Evolutionary conservation across 2,113 vertebrate species (phyloP).

Genomic region (Mesoclemmys tuberculata): DNA sequence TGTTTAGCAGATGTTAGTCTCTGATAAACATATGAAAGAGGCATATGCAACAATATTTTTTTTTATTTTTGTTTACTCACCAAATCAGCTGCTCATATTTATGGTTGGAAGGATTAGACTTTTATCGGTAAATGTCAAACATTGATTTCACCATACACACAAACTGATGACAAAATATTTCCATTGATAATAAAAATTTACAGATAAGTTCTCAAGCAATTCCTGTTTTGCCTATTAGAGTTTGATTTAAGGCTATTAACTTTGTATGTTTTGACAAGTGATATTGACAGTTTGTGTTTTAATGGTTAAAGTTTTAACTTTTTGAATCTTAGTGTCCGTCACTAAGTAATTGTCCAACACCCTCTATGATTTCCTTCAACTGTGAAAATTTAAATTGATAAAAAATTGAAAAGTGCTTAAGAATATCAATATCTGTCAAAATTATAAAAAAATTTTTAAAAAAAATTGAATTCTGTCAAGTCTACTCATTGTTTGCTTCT

Average conservation of each 20-base stretch:
- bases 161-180: neutral
- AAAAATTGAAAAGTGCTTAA: neutral
- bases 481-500: neutral
- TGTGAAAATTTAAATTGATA: neutral
- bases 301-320: neutral
- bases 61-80: conserved; percentile 62
- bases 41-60: conserved; percentile 59
- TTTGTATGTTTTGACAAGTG: neutral
- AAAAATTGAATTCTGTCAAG: neutral
- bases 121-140: neutral
- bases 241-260: neutral
- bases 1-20: conserved; percentile 54
- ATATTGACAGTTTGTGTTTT: neutral
- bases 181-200: neutral
- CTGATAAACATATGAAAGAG: conserved; percentile 39
- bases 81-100: conserved; percentile 55
- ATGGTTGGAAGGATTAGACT: neutral
- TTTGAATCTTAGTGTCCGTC: neutral
- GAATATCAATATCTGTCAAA: neutral
- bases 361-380: neutral
- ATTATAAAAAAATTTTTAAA: neutral
- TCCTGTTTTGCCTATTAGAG: neutral
- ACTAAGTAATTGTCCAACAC: neutral
- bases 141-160: neutral
- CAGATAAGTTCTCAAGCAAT: neutral